Evolutionary conservation across 2,888 invertebrate species (phyloP).

Genomic region (Notodonta ziczac): DNA sequence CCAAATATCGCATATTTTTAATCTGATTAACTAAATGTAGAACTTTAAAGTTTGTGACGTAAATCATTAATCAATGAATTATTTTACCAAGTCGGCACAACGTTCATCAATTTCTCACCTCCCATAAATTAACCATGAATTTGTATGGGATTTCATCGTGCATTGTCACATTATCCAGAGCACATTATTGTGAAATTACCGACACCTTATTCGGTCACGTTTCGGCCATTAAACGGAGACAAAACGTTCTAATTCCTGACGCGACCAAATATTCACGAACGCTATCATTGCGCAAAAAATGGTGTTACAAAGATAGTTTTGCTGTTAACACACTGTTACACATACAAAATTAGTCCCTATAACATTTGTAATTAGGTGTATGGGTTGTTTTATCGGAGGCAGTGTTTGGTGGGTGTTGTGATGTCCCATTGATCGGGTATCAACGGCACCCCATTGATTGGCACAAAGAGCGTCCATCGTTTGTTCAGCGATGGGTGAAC

Average conservation of each 20-base stretch:
- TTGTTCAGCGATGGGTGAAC: constrained; percentile 76
- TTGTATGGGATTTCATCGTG: constrained; percentile 62
- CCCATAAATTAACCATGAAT: constrained; percentile 68
- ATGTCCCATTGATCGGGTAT: constrained; percentile 76
- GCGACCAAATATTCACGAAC: constrained; percentile 79
- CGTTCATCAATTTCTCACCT: constrained; percentile 49
- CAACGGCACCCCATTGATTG: constrained; percentile 79
- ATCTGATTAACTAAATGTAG: no score
- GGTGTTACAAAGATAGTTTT: constrained; percentile 38
- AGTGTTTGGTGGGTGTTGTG: constrained; percentile 45
- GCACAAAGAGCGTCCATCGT: constrained; percentile 72
- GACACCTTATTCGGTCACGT: constrained; percentile 77
- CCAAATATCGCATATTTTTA: no score
- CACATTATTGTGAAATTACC: constrained; percentile 77
- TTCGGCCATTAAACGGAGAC: constrained; percentile 80
- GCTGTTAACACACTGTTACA: constrained; percentile 15
- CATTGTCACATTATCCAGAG: constrained; percentile 73
- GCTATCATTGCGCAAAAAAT: constrained; percentile 82
- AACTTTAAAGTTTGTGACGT: constrained; percentile 1
- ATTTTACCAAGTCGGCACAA: constrained; percentile 32
- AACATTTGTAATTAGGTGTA: constrained; percentile 18
- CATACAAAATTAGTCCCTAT: constrained; percentile 41
- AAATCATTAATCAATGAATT: constrained; percentile 52
- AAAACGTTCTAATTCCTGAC: constrained; percentile 81
- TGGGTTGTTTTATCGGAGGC: constrained; percentile 12